These are phyloP conservation scores for Eumacrocentrus americanus DNA, from an alignment of 2,888 invertebrate species.

Conservation along the genomic window DNA sequence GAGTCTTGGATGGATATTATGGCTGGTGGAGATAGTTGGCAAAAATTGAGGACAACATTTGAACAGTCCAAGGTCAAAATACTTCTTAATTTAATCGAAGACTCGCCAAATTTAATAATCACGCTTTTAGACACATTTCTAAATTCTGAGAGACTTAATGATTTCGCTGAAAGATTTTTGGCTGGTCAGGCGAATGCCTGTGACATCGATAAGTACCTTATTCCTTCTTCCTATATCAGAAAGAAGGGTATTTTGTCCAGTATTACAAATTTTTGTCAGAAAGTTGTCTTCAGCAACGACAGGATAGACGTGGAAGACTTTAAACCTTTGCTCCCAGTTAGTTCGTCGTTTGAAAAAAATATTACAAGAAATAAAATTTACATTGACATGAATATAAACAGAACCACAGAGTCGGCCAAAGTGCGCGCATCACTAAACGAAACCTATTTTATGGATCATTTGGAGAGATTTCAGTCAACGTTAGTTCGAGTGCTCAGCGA, in stretches of 20 bases:
- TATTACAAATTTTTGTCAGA: slow-evolving; percentile 50
- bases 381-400: slow-evolving; percentile 17
- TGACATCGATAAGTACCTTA: slow-evolving; percentile 51
- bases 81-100: slow-evolving; percentile 47
- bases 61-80: slow-evolving; percentile 46
- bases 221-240: slow-evolving; percentile 47
- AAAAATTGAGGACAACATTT: slow-evolving; percentile 44
- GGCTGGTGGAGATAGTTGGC: slow-evolving; percentile 53
- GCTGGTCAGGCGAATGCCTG: slow-evolving; percentile 45
- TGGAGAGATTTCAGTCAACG: slow-evolving; percentile 39
- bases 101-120: slow-evolving; percentile 49
- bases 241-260: slow-evolving; percentile 47
- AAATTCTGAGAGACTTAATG: slow-evolving; percentile 48
- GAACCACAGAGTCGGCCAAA: slow-evolving; percentile 1
- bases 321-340: slow-evolving; percentile 42
- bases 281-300: slow-evolving; percentile 37
- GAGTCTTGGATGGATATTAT: slow-evolving; percentile 39
- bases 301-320: slow-evolving; percentile 36
- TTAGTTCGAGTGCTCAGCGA: slow-evolving; percentile 40
- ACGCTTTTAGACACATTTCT: slow-evolving; percentile 50
- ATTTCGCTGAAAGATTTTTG: slow-evolving; percentile 44
- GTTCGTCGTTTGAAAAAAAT: slow-evolving; percentile 22
- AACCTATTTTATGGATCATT: slow-evolving; percentile 39
- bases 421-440: slow-evolving; percentile 34
- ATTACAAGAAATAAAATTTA: slow-evolving; percentile 5